Evolutionary conservation across 2,888 invertebrate species (phyloP), one percentile per base, ranked within the genome.

Genomic region (Conomelus anceps): DNA sequence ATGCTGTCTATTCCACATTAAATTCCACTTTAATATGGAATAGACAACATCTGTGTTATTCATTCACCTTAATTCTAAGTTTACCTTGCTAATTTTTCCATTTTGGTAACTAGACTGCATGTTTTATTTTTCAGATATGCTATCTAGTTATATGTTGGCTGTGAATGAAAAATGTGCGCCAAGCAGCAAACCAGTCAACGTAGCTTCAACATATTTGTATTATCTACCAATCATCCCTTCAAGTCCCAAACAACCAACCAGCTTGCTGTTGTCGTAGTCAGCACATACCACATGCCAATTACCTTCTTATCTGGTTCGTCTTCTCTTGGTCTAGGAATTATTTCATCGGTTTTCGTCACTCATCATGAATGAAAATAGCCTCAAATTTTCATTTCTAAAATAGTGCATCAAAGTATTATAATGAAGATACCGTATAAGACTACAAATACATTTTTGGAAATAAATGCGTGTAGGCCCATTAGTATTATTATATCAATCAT

Each of bases 61-160:
- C n/a, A 63, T n/a, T 9, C 34, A 11, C 11, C 13, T 1, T 9
- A 9, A 26, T 26, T 26, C 11, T 26, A 26, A 26, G 11, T 26
- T 26, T 26, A 26, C n/a, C n/a, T n/a, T n/a, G n/a, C n/a, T n/a
- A 26, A 26, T 11, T 26, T 26, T 4, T 26, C 6, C 26, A 84
- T 84, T n/a, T 85, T 22, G 23, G 11, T 23, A 86, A 86, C 29
- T 3, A 24, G 17, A 22, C 22, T 86, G n/a, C 24, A 13, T 86
- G n/a, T 86, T 23, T 22, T 26, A n/a, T 86, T 22, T 86, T 86
- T 0, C 86, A 86, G 86, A 86, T 86, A 26, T 86, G 86, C 29
- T 29, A 22, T 86, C 86, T 86, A 86, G 86, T 86, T 86, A 86
- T 86, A 23, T 26, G 63, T 85, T 86, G 86, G 86, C 86, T 86